Percentiles rank a stretch among this genome's conserved stretches.
Conservation (phyloP, 2,888 invertebrate species). For the Rhagonycha fulva region DNA sequence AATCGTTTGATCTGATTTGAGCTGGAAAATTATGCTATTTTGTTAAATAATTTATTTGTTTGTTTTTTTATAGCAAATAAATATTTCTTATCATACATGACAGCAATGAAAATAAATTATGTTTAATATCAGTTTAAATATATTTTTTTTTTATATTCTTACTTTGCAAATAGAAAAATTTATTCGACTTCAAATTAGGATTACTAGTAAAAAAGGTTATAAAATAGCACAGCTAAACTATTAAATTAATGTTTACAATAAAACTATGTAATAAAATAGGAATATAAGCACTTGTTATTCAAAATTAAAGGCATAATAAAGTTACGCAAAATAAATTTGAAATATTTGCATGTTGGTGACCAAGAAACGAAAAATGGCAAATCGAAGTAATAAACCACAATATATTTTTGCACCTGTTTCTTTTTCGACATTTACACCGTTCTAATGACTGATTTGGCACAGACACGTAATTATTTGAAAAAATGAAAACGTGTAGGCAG, state of each 20-base stretch:
- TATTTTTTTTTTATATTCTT: background rate
- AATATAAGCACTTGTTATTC: background rate
- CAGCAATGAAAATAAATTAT: background rate
- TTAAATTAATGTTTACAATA: background rate
- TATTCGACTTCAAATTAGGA: background rate
- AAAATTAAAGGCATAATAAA: background rate
- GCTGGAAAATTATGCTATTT: background rate
- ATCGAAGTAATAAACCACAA: background rate
- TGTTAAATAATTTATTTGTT: background rate
- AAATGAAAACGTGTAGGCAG: background rate
- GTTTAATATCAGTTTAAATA: background rate
- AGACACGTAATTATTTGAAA: conserved; percentile 15
- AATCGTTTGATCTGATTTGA: too few species aligned
- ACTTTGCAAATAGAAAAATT: background rate
- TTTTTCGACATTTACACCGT: conserved; percentile 16
- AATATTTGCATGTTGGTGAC: background rate
- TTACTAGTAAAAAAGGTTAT: background rate
- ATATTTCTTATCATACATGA: background rate
- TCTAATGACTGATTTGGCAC: conserved; percentile 24
- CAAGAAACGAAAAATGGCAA: background rate
- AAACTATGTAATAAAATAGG: background rate
- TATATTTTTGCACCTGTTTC: background rate
- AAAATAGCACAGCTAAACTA: background rate
- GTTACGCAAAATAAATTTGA: background rate
- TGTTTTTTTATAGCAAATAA: background rate